A percentile compares a stretch with the other conserved stretches of the same genome.
Evolutionary conservation across 1,140 invertebrate genomes (phyloP).

Genomic region (Eriosoma lanigerum): DNA sequence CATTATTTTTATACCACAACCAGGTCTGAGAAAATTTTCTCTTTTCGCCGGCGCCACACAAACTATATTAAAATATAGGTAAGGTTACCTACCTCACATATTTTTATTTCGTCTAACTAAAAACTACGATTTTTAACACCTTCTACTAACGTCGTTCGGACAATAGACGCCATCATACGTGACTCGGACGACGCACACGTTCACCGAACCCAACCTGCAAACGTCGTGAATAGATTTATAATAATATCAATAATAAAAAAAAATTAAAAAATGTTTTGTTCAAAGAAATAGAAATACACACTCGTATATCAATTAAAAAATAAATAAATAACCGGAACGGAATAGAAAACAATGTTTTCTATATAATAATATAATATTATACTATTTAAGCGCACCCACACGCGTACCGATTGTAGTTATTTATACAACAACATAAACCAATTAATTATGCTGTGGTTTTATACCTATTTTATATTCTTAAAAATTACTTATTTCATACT

Average conservation of each 20-base stretch:
- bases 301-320: neutral
- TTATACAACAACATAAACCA: too few relatives aligned
- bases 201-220: constrained; percentile 11
- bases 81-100: neutral
- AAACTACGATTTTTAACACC: constrained; percentile 38
- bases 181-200: constrained; percentile 31
- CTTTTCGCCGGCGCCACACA: constrained; percentile 13
- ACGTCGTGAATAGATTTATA: neutral
- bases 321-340: neutral
- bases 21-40: constrained; percentile 46
- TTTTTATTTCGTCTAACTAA: neutral
- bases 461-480: too few relatives aligned
- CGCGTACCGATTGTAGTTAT: too few relatives aligned
- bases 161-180: constrained; percentile 32
- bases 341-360: neutral
- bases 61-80: neutral
- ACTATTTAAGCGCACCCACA: too few relatives aligned
- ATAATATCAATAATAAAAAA: neutral
- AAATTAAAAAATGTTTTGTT: neutral
- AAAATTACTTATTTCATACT: too few relatives aligned
- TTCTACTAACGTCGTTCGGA: constrained; percentile 7
- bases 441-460: too few relatives aligned
- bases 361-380: too few relatives aligned
- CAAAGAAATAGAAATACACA: neutral
- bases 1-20: too few relatives aligned